Conservation (phyloP, 2,797 vertebrate genomes). For the Lepus townsendii region DNA sequence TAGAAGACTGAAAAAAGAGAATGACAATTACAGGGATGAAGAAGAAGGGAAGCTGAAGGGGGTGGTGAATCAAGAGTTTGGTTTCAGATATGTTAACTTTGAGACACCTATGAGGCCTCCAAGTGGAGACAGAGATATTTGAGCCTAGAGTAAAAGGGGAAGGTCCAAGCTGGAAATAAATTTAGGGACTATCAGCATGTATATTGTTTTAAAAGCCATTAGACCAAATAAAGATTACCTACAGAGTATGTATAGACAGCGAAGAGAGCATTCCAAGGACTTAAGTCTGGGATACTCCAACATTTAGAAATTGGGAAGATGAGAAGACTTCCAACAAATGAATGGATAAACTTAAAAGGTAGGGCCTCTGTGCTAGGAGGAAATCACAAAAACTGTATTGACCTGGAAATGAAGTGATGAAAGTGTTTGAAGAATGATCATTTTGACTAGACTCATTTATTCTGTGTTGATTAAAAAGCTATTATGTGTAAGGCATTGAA, state of each 20-base stretch:
- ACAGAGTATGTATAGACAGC: neutral
- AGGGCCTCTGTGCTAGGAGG: neutral
- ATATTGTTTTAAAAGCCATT: neutral
- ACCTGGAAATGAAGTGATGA: neutral
- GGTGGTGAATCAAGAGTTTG: neutral
- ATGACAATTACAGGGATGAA: neutral
- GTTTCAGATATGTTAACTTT: neutral
- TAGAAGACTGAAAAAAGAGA: neutral
- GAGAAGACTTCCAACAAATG: conserved; percentile 3
- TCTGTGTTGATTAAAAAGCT: conserved; percentile 12
- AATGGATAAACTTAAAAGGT: neutral
- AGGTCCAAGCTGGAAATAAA: neutral
- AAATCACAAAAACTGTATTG: conserved; percentile 31
- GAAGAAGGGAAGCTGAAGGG: neutral
- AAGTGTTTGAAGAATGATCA: neutral
- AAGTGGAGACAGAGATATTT: neutral
- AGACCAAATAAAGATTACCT: neutral
- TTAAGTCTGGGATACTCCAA: neutral
- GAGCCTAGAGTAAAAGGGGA: neutral
- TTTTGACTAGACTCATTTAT: neutral
- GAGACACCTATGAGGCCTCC: neutral
- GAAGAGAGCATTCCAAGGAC: neutral
- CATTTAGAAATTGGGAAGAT: neutral
- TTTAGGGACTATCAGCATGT: neutral
- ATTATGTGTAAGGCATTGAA: neutral